Base-by-base conservation (phyloP, 2,797 vertebrate species). In the Antennarius maculatus region DNA sequence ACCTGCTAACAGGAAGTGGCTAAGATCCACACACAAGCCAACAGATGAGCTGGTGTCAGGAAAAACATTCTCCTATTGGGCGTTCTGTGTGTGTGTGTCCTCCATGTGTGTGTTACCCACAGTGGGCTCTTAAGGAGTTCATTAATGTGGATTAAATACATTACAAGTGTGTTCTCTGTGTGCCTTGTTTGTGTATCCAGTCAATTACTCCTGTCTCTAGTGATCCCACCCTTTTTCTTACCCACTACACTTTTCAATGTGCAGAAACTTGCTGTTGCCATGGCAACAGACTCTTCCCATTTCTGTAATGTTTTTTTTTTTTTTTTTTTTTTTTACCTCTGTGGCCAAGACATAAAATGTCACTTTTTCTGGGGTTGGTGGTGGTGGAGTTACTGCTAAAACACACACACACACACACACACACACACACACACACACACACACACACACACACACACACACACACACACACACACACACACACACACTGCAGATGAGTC, bases 181-280 rank as follows among this genome's bases (percentile, higher is more conserved):
- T 56, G 42, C 41, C 27, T 11, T n/a, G 65, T 78, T 16, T 69
- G 37, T 75, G 70, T 71, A 81, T 80, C 71, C 73, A 67, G 47
- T 84, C 80, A 87, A 87, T 90, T 87, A 88, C 83, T 83, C 80
- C 54, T 0, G 5, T 81, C 81, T 81, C 76, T 45, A 74, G 41
- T 79, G 75, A 66, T 31, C 47, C 51, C 12, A 17, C 15, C 34
- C 28, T 43, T 28, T 54, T 46, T 34, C 55, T 61, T 50, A 46
- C 71, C 66, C 79, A 5, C 67, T 80, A 61, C 74, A 82, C 75
- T 82, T 86, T 71, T 85, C 73, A 65, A 68, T 4, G 42, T 53
- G 68, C 69, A 48, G 70, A 86, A 81, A 85, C 82, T 89, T 79
- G 71, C 34, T 43, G 88, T 93, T 90, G 64, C 90, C 84, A 89